Percentiles rank a stretch among this genome's conserved stretches.
Conservation (phyloP, 2,888 invertebrate genomes). For the Acleris emargana region DNA sequence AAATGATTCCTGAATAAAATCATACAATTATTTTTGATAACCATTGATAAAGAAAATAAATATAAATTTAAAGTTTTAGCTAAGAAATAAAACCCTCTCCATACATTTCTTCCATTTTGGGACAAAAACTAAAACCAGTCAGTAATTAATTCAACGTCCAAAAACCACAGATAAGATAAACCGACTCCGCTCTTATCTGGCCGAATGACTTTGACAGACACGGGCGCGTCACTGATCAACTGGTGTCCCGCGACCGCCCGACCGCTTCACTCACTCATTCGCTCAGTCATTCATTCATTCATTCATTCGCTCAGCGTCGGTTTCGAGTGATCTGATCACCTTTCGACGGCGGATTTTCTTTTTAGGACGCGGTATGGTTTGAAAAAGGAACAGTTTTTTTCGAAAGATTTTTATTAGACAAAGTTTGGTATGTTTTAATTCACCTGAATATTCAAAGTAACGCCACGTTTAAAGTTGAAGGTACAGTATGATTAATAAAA, state of each 20-base stretch:
- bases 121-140: conserved; percentile 39
- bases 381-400: conserved; percentile 52
- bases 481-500: too few species aligned
- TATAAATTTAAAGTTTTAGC: too few species aligned
- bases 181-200: conserved; percentile 56
- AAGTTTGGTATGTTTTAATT: conserved; percentile 11
- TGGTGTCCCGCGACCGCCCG: conserved; percentile 69
- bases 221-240: conserved; percentile 79
- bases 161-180: conserved; percentile 39
- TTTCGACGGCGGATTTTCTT: conserved; percentile 57
- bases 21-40: too few species aligned
- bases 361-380: conserved; percentile 53
- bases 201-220: conserved; percentile 72
- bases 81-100: conserved; percentile 13
- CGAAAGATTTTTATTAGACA: conserved; percentile 25
- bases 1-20: too few species aligned
- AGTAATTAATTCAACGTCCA: conserved; percentile 36
- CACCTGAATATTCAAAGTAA: too few species aligned
- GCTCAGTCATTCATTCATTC: conserved; percentile 54
- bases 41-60: too few species aligned
- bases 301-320: conserved; percentile 69
- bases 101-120: conserved; percentile 15
- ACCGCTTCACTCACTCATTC: conserved; percentile 51
- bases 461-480: too few species aligned
- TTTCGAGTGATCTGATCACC: conserved; percentile 79